Evolutionary conservation across 2,888 invertebrate genomes (phyloP), one percentile per base, ranked within the genome.

Genomic region (Volucella bombylans): DNA sequence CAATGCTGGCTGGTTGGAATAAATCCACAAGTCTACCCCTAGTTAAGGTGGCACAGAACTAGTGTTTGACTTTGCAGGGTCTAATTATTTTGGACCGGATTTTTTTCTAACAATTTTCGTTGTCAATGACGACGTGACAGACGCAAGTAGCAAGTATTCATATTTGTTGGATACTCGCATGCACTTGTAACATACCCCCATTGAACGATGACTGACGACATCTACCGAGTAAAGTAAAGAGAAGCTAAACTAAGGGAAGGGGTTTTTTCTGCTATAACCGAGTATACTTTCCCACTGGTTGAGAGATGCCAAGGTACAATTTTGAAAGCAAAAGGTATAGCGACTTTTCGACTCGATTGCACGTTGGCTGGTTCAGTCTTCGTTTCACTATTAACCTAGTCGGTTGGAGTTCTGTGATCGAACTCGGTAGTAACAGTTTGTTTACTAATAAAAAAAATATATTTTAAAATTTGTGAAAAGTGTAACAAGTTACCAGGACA

Each of bases 321-420:
- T 41, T 45, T 55, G 50, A 38, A 31, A 14, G 2, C 1, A 31
- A 57, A 43, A 68, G n/a, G 12, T 52, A 4, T 9, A 65, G 45
- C 14, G 6, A 11, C 15, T 41, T 9, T 49, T 23, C 23, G 41
- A 47, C 10, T 38, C 11, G 45, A 74, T 55, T 31, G 6, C 6
- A 31, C 31, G 49, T 55, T 69, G 49, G 31, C 31, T 31, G 62
- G 45, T 11, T 39, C 78, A 82, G 82, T 82, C 45, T 52, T 43
- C 57, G 62, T 69, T 64, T 45, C 39, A 57, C 62, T 73, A 73
- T 38, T 57, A 64, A 50, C 45, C 15, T 50, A 72, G 23, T 64
- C 68, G 52, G 78, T 82, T 78, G 62, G 31, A 10, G 71, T 71
- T 72, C 14, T n/a, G 8, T 0, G 14, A 23, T 43, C 8, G n/a